phyloP scores from a whole-genome alignment of 2,797 vertebrate species.

The Notoglanidium macrostoma region DNA sequence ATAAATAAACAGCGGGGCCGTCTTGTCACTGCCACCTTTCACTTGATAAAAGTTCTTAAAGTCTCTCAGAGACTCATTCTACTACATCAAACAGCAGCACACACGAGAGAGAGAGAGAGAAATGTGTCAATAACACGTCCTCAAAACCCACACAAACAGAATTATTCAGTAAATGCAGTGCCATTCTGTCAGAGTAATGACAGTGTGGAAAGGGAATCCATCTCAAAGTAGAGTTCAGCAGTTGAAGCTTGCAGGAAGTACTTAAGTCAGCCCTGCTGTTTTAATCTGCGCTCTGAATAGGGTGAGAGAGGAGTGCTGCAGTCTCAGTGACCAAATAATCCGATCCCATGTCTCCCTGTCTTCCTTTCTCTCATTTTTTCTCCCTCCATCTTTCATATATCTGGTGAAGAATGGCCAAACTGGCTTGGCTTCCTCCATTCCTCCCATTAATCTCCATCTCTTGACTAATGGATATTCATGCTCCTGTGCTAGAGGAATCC shows the following conservation, averaged over 20 bases:
- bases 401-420: slow-evolving; percentile 68
- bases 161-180: slow-evolving; percentile 77
- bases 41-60: slow-evolving; percentile 68
- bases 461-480: slow-evolving; percentile 76
- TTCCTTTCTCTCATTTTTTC: slow-evolving; percentile 28
- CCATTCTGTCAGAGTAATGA: slow-evolving; percentile 76
- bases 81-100: slow-evolving; percentile 75
- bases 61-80: slow-evolving; percentile 69
- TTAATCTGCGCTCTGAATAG: slow-evolving; percentile 70
- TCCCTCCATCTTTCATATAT: slow-evolving; percentile 56
- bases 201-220: slow-evolving; percentile 73
- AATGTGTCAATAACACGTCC: slow-evolving; percentile 76
- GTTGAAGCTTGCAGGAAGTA: slow-evolving; percentile 72
- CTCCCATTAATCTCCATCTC: slow-evolving; percentile 76
- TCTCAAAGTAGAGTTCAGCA: slow-evolving; percentile 74
- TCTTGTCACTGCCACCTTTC: slow-evolving; percentile 62
- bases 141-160: slow-evolving; percentile 79
- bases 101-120: slow-evolving; percentile 40
- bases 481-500: slow-evolving; percentile 72
- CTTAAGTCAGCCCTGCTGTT: slow-evolving; percentile 74
- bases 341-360: slow-evolving; percentile 49
- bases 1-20: slow-evolving; percentile 59
- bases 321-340: slow-evolving; percentile 52
- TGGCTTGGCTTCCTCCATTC: slow-evolving; percentile 63
- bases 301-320: slow-evolving; percentile 36